Conservation (phyloP, 2,888 invertebrate genomes). For the Megalurothrips usitatus region DNA sequence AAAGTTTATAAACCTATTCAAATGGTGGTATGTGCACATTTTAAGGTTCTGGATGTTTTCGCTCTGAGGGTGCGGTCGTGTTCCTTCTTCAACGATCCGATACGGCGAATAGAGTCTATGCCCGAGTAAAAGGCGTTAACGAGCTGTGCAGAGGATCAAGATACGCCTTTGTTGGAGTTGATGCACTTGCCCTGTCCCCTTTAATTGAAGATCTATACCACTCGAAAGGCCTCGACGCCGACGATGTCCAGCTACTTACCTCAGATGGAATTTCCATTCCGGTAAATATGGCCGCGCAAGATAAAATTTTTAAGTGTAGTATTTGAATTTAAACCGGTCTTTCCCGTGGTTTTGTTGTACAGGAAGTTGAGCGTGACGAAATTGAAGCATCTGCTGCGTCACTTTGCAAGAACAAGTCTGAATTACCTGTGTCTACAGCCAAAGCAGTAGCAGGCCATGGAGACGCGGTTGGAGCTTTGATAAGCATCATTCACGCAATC, state of each 20-base stretch:
- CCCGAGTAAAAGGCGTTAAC: neutral
- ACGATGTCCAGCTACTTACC: neutral
- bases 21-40: too few relatives aligned
- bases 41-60: neutral
- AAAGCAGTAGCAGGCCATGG: conserved; percentile 99
- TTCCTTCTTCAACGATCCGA: neutral
- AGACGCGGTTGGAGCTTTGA: conserved; percentile 86
- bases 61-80: neutral
- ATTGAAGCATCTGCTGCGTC: neutral
- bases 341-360: neutral
- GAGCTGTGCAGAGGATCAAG: neutral
- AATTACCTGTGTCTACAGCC: conserved; percentile 83
- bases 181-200: neutral
- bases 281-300: neutral
- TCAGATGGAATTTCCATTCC: conserved; percentile 1
- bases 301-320: neutral
- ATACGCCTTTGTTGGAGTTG: neutral
- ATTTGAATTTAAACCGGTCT: neutral
- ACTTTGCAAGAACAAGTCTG: neutral
- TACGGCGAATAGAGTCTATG: neutral
- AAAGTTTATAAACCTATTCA: too few relatives aligned
- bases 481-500: conserved; percentile 82
- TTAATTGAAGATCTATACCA: neutral
- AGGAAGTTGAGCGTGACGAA: conserved; percentile 2
- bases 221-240: neutral